phyloP scores from a whole-genome alignment of 1,140 invertebrate genomes.

The Hypothenemus hampei region DNA sequence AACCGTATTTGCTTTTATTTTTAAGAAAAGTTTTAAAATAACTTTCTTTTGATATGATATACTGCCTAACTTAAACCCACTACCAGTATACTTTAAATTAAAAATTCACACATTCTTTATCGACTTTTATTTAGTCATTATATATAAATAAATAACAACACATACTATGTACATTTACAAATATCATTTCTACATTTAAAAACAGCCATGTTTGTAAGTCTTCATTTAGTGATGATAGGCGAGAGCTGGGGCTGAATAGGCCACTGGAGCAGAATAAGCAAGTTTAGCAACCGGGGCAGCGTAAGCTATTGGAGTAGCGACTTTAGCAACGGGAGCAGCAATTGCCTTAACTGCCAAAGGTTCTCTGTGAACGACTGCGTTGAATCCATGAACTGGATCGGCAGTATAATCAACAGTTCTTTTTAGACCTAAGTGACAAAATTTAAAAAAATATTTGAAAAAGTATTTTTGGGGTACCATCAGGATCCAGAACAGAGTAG shows the following conservation, averaged over 20 bases:
- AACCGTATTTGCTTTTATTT: too few relatives aligned
- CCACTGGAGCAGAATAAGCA: conserved; percentile 16
- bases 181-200: not conserved
- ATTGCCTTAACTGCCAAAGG: conserved; percentile 43
- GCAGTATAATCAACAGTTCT: conserved; percentile 63
- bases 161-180: not conserved
- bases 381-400: conserved; percentile 52
- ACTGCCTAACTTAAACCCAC: too few relatives aligned
- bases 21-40: too few relatives aligned
- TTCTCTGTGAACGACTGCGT: conserved; percentile 50
- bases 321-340: conserved; percentile 34
- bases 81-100: too few relatives aligned
- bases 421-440: conserved; percentile 47
- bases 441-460: conserved; percentile 49
- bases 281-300: conserved; percentile 37
- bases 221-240: not conserved
- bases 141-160: conserved; percentile 19
- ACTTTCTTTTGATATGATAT: too few relatives aligned
- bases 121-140: conserved; percentile 20
- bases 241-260: conserved; percentile 11
- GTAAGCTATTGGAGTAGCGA: conserved; percentile 39
- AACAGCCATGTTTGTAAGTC: not conserved
- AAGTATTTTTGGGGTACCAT: conserved; percentile 58
- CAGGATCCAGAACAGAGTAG: conserved; percentile 62
- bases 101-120: not conserved